Conservation (phyloP, 2,113 vertebrate species). For the Oryzias curvinotus region DNA sequence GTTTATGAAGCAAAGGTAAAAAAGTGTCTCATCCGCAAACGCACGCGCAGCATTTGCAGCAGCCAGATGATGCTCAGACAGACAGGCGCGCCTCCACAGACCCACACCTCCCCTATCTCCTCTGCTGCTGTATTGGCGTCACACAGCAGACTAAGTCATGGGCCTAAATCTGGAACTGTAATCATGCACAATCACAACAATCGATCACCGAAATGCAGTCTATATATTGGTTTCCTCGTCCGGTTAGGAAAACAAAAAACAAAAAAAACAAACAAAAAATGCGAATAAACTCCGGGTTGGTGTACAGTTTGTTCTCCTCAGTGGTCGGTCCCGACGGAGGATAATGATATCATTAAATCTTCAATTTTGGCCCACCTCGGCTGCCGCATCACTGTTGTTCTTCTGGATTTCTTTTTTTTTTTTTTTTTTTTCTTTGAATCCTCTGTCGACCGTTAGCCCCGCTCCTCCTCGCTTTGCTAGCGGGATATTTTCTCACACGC, state of each 20-base stretch:
- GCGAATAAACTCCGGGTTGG: conserved; percentile 18
- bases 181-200: conserved; percentile 21
- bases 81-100: conserved; percentile 62
- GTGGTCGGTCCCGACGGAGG: conserved; percentile 57
- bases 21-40: conserved; percentile 1
- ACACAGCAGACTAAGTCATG: conserved; percentile 67
- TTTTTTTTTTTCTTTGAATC: neutral
- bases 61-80: conserved; percentile 61
- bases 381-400: conserved; percentile 69
- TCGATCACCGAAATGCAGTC: neutral
- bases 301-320: conserved; percentile 38
- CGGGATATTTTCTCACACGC: too few species aligned
- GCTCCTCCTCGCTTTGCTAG: neutral
- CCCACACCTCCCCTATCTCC: conserved; percentile 7
- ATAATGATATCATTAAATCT: conserved; percentile 64
- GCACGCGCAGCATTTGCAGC: conserved; percentile 48
- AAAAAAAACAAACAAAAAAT: neutral
- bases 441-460: neutral
- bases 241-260: neutral
- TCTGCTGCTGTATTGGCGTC: conserved; percentile 74
- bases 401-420: conserved; percentile 20
- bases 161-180: conserved; percentile 68
- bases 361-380: conserved; percentile 67
- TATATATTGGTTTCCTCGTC: conserved; percentile 9
- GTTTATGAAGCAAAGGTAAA: conserved; percentile 50